A percentile compares a stretch with the other conserved stretches of the same genome.
Evolutionary conservation across 2,113 vertebrate species (phyloP).

Genomic region (Dromiciops gliroides): DNA sequence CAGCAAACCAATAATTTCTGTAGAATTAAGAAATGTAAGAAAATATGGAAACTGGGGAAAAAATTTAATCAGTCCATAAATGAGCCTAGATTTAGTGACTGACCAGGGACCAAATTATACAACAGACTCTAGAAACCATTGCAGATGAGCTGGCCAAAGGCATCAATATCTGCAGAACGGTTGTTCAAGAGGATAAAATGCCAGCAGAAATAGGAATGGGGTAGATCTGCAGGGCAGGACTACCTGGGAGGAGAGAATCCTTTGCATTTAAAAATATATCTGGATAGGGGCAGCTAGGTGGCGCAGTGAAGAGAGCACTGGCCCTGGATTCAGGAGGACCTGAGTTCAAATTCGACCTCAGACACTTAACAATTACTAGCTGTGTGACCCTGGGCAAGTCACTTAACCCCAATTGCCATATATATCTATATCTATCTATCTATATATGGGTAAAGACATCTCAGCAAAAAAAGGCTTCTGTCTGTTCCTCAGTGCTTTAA

Average conservation of each 20-base stretch:
- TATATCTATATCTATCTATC: too few relatives aligned
- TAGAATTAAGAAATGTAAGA: background rate
- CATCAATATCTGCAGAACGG: too few relatives aligned
- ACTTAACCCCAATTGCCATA: too few relatives aligned
- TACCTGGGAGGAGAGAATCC: background rate
- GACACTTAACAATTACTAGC: too few relatives aligned
- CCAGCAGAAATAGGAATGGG: background rate
- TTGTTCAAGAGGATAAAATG: background rate
- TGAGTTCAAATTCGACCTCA: too few relatives aligned
- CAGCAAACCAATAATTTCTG: background rate
- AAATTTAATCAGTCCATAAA: background rate
- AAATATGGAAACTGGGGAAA: background rate
- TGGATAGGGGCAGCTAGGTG: too few relatives aligned
- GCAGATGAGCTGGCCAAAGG: background rate
- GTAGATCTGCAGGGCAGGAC: background rate
- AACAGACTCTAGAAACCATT: background rate
- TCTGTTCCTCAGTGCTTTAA: background rate
- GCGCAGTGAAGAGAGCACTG: too few relatives aligned
- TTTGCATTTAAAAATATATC: background rate
- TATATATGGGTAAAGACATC: background rate
- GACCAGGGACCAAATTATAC: background rate
- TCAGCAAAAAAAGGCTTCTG: background rate
- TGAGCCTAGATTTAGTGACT: background rate
- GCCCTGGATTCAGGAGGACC: too few relatives aligned
- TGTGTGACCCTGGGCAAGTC: too few relatives aligned